Base-by-base conservation (phyloP, 2,888 invertebrate species). In the Amblyjoppa proteus region DNA sequence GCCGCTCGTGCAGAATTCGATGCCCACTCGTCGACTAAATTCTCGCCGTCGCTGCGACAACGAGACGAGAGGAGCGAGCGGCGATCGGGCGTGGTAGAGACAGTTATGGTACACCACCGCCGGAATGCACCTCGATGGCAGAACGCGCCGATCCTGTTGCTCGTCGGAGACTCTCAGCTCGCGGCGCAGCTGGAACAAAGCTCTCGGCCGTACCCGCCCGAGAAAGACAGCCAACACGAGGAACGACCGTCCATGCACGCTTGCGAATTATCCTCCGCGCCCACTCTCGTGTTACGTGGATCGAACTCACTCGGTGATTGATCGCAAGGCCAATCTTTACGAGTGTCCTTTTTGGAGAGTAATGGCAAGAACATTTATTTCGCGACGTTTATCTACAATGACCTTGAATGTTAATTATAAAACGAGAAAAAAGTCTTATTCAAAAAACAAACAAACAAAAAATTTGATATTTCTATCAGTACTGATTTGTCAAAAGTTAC, bases 111-210 rank as follows among this genome's bases (percentile, higher is more conserved):
- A 85, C 81, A 88, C 87, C 87, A 86, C 76, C 86, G 83, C 82
- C 85, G 90, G 90, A 91, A 91, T 90, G 89, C 77, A 66, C 53
- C 56, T 64, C 70, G 71, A 38, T 41, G 64, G 45, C 53, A 75
- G 70, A 38, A 76, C 58, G 38, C 71, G 49, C 71, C 73, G 82
- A 77, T 82, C 68, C 71, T 71, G 71, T 82, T 74, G 74, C 77
- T 31, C 49, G 49, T 66, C 16, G 66, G 28, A 76, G 41, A 31
- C 34, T 53, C 38, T 66, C 28, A 16, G 61, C 31, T 31, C 25
- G 45, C 25, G 56, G 45, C 25, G 56, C 31, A 28, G 58, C 74
- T 45, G 9, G 45, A 61, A 74, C 61, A 58, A 74, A 61, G 61
- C 74, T 58, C 31, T 34, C 31, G 45, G 61, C 61, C 61, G 28